Base-by-base conservation (phyloP, 2,888 invertebrate species). In the Chymomyza fuscimana region DNA sequence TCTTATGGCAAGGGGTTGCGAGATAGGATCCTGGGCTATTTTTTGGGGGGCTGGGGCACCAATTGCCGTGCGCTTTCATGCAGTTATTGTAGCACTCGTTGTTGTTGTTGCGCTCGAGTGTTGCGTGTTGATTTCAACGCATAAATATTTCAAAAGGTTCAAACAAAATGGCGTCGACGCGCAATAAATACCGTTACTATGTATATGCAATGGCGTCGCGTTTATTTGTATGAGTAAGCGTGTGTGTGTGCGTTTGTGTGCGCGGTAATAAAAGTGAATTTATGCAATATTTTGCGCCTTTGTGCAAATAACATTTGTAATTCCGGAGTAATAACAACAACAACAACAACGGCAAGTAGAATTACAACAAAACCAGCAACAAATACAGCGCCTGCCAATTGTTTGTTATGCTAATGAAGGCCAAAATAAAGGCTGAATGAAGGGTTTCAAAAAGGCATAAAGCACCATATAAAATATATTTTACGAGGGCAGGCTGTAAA, bases 101-200 rank as follows among this genome's bases (percentile, higher is more conserved):
- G 71, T 66, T 71, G 58, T n/a, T 64, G 65, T 22, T 68, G 68
- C 25, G 69, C 69, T 76, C 72, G 79, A 79, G 80, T 81, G 85
- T 78, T 85, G 85, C 87, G 85, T 85, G 85, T 85, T 85, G 87
- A 85, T 82, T 87, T 86, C 87, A 83, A 87, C 85, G 85, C 87
- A 86, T 86, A 86, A 86, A 86, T 86, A 83, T 86, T 85, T 77
- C 86, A 85, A 79, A 80, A 78, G 87, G 86, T 85, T 87, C 83
- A 83, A 83, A 85, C 85, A 85, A 85, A 85, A 85, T 85, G 85
- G 85, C 85, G 85, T 85, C 85, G 83, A 87, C 87, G 87, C 83
- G 87, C 86, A 81, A 82, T 86, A 84, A 84, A 86, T 86, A 84
- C 84, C 74, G 78, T 74, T 74, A 65, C 82, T 70, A 69, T 73